Base-by-base conservation (phyloP, 2,113 vertebrate species). In the Microcebus tavaratra region DNA sequence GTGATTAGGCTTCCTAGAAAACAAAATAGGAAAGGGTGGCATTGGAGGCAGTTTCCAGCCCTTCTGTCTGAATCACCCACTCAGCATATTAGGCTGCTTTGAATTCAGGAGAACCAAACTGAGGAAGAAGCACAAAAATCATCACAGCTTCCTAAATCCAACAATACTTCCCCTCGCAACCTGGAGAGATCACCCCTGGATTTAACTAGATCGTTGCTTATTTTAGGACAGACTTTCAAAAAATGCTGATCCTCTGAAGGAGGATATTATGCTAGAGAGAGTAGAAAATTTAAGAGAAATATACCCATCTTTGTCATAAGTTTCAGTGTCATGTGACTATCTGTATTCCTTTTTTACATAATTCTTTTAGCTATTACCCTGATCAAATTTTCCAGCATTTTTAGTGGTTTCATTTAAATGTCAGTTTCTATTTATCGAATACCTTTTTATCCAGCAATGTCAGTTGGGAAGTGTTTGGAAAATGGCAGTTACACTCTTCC, bases 281-380 rank as follows among this genome's bases (percentile, higher is more conserved):
- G 31, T 88, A 70, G 55, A 75, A 92, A 79, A 80, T 94, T 91
- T 25, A 82, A 79, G 67, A 85, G 57, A 92, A 89, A 59, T 75
- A 81, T 15, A 70, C 25, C 39, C 21, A 94, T 78, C 70, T n/a
- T 88, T 57, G 8, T 25, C 42, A 90, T 76, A 94, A 72, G 45
- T 50, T 29, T 94, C 55, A 89, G 25, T 75, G 25, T 88, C 53
- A 34, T 25, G 3, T 67, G 8, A 70, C 65, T 50, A 14, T 79
- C 50, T 88, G 55, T 84, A 50, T 81, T 85, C 48, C 42, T 88
- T 96, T 96, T 96, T 80, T 90, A 75, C 18, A 80, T 88, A 95
- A 80, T 96, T 57, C 29, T 63, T 96, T 88, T 91, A 72, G 50
- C 27, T 87, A 11, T 57, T 90, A 42, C 31, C 18, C 50, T 78